Conservation (phyloP, 2,888 invertebrate genomes). For the Elysia crispata region DNA sequence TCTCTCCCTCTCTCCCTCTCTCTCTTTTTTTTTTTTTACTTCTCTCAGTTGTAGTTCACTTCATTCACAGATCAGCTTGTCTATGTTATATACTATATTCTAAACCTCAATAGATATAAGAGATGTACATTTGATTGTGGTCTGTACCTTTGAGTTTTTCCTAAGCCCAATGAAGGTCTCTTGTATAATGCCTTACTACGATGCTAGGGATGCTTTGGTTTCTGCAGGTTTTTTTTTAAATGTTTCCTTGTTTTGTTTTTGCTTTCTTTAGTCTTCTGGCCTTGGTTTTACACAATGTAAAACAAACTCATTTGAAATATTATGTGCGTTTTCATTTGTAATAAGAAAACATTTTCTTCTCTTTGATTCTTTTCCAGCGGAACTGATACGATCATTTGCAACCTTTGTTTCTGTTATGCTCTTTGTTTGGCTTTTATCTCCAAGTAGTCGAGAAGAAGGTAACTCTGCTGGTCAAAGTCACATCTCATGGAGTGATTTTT, state of each 20-base stretch:
- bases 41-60: too few relatives aligned
- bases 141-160: too few relatives aligned
- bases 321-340: too few relatives aligned
- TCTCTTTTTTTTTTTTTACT: neutral
- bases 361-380: constrained; percentile 34
- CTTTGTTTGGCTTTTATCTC: constrained; percentile 42
- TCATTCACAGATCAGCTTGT: neutral
- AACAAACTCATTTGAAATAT: too few relatives aligned
- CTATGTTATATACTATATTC: neutral
- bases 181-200: too few relatives aligned
- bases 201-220: too few relatives aligned
- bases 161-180: too few relatives aligned
- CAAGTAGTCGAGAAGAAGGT: constrained; percentile 54
- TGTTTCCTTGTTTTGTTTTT: neutral
- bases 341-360: too few relatives aligned
- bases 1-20: neutral
- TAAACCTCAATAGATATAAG: neutral
- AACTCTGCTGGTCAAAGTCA: constrained; percentile 49
- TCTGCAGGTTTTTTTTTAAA: too few relatives aligned
- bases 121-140: neutral
- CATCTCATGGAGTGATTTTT: constrained; percentile 97
- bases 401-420: constrained; percentile 44
- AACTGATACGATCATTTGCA: constrained; percentile 42
- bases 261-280: neutral
- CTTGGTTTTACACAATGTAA: too few relatives aligned